Evolutionary conservation across 64 coral and sea anemone genomes (phyloP).

Genomic region (Montipora efflorescens): DNA sequence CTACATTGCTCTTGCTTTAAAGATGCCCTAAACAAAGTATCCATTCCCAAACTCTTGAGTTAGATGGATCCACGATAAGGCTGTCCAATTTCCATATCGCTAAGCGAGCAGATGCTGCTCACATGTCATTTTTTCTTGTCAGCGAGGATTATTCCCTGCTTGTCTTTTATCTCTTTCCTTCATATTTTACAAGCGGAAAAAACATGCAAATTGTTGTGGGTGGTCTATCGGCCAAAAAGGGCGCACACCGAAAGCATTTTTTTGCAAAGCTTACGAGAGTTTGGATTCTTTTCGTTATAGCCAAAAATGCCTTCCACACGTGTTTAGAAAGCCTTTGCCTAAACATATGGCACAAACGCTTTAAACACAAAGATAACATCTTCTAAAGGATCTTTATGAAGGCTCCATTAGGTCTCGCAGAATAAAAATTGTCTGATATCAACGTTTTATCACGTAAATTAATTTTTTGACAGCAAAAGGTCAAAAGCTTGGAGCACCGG

Average conservation of each 20-base stretch:
- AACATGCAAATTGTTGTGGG: constrained; percentile 38
- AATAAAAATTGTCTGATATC: constrained; percentile 11
- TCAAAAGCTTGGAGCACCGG: constrained; percentile 48
- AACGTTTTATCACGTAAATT: constrained; percentile 44
- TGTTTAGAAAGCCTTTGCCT: not conserved
- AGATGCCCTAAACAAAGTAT: not conserved
- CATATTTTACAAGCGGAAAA: not conserved
- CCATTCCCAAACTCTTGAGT: not conserved
- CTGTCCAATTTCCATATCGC: not conserved
- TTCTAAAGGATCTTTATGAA: constrained; percentile 42
- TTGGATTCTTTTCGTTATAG: not conserved
- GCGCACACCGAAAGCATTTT: not conserved
- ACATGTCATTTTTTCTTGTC: constrained; percentile 41
- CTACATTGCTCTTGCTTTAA: not conserved
- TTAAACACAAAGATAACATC: constrained; percentile 25
- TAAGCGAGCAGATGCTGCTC: constrained; percentile 22
- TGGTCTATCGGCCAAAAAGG: not conserved
- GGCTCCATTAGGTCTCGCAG: constrained; percentile 50
- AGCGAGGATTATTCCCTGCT: constrained; percentile 41
- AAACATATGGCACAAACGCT: constrained; percentile 57
- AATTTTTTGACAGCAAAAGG: constrained; percentile 56
- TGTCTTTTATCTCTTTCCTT: constrained; percentile 24
- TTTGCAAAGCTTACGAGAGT: not conserved
- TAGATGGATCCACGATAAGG: not conserved
- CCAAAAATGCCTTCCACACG: not conserved